Evolutionary conservation across 1,140 invertebrate species (phyloP), one percentile per base, ranked within the genome.

Genomic region (Drosophila orena): DNA sequence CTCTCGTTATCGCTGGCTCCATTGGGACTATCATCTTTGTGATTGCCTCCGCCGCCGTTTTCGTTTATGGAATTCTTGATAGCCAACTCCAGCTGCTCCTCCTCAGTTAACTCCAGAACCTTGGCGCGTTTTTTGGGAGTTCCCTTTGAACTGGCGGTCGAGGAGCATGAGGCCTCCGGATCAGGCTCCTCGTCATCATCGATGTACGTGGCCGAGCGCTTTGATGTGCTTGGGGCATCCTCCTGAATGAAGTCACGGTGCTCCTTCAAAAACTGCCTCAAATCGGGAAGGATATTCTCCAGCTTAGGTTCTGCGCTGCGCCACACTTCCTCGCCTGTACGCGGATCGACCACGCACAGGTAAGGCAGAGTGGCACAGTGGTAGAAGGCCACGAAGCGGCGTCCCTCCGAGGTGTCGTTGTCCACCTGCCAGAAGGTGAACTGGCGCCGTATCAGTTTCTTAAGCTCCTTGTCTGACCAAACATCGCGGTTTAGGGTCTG

Each of bases 381-480:
- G 85, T 97, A 97, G 88, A 97, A 96, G 70, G 95, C 94, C 58
- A 94, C 94, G 77, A 95, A 96, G 20, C 95, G 93, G 20, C 93
- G 93, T 10, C 96, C 96, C 74, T 97, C 96, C 7, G 93, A 93
- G 61, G 95, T 94, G 84, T 95, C 95, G 57, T 94, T 94, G 75
- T 96, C 95, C 27, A 96, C 94, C 94, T 97, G 96, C 96, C 96
- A 97, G 70, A 97, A 94, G n/a, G 96, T 92, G 90, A 97, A 97
- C 92, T 96, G 94, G 71, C 95, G 93, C 52, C 94, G 94, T 17
- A 97, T 92, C 47, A 97, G 93, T 46, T 94, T 93, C 62, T 95
- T 94, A 2, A 97, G 94, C 62, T 94, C 93, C 53, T 92, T 90
- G 71, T 95, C 94, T 3, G 95, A 95, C 96, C 96, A 97, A 1